Evolutionary conservation across 2,797 vertebrate species (phyloP).

Genomic region (Peromyscus aztecus): DNA sequence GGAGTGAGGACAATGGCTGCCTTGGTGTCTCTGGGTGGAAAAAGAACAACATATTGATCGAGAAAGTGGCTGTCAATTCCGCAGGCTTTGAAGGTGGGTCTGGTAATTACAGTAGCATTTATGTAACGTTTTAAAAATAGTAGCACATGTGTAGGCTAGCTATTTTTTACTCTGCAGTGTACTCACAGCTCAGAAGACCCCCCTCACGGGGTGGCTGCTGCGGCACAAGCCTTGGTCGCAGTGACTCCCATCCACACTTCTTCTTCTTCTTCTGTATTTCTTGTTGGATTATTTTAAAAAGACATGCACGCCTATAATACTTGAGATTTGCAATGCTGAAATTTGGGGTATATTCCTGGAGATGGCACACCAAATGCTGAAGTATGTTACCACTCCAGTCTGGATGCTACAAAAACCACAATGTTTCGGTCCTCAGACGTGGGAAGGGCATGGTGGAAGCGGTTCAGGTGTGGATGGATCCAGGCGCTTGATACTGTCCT

Average conservation of each 20-base stretch:
- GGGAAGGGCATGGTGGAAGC: not conserved
- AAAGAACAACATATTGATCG: conserved; percentile 70
- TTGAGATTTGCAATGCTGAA: not conserved
- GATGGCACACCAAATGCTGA: not conserved
- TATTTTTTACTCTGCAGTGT: conserved; percentile 63
- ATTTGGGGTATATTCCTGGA: not conserved
- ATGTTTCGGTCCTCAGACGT: not conserved
- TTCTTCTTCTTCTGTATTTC: not conserved
- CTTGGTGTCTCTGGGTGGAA: conserved; percentile 37
- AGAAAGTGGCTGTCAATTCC: conserved; percentile 61
- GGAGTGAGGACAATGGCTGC: conserved; percentile 18
- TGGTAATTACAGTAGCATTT: conserved; percentile 78
- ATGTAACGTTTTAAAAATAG: conserved; percentile 83
- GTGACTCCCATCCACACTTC: not conserved
- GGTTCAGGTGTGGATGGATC: conserved; percentile 27
- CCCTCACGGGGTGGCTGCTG: not conserved
- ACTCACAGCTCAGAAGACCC: conserved; percentile 65
- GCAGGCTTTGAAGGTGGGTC: conserved; percentile 62
- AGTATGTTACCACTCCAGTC: not conserved
- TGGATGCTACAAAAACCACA: not conserved
- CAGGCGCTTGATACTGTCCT: not conserved
- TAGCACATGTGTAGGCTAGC: conserved; percentile 66
- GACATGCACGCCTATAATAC: not conserved
- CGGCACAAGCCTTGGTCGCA: not conserved
- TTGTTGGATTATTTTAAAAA: not conserved